Conservation (phyloP, 2,888 invertebrate genomes). For the Caenorhabditis sp. region DNA sequence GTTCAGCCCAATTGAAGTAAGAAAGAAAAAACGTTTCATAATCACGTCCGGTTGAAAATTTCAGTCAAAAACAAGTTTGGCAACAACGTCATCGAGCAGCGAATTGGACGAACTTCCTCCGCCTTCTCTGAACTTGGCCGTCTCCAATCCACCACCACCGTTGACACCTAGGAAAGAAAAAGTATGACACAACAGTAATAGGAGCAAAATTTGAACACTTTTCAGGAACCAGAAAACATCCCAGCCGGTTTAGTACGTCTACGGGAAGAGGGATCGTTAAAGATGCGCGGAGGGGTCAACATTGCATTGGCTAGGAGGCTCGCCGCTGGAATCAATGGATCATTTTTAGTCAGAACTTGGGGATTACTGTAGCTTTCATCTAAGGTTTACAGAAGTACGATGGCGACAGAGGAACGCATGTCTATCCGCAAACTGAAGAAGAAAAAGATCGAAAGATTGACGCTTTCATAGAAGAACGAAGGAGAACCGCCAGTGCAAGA, state of each 20-base stretch:
- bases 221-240: slow-evolving; percentile 19
- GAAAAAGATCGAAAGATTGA: slow-evolving; percentile 40
- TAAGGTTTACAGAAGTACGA: slow-evolving; percentile 57
- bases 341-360: slow-evolving; percentile 47
- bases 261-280: slow-evolving; percentile 54
- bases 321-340: slow-evolving; percentile 57
- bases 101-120: slow-evolving; percentile 54
- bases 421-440: slow-evolving; percentile 45
- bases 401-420: slow-evolving; percentile 57
- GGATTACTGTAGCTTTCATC: not conserved
- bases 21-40: not conserved
- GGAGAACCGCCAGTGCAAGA: not conserved
- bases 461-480: slow-evolving; percentile 39
- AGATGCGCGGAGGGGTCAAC: slow-evolving; percentile 59
- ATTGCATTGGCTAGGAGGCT: slow-evolving; percentile 48
- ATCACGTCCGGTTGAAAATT: slow-evolving; percentile 13
- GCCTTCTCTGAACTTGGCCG: slow-evolving; percentile 52
- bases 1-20: slow-evolving; percentile 30
- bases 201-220: not conserved
- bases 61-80: slow-evolving; percentile 31
- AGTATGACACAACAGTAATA: no score
- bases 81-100: slow-evolving; percentile 44
- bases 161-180: slow-evolving; percentile 26
- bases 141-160: slow-evolving; percentile 33
- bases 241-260: slow-evolving; percentile 60